Conservation (phyloP, 2,888 invertebrate genomes). For the Drosophila longiperda region DNA sequence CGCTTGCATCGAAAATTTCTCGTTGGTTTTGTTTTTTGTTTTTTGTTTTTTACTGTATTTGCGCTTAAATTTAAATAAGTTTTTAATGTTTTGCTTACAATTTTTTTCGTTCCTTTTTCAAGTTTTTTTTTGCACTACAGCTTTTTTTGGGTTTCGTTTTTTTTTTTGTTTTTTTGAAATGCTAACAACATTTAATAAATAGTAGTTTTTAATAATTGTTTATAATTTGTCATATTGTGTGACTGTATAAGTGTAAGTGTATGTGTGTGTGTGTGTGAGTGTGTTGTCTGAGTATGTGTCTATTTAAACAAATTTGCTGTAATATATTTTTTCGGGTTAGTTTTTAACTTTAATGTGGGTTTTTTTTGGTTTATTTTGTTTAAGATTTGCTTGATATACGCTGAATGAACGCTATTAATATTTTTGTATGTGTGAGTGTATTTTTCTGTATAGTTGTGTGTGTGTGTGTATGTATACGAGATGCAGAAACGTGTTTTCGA, state of each 20-base stretch:
- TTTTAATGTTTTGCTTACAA: conserved; percentile 67
- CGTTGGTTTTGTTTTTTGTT: conserved; percentile 40
- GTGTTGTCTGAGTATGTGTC: conserved; percentile 29
- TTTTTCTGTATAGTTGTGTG: conserved; percentile 38
- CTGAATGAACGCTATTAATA: conserved; percentile 43
- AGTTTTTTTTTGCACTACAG: conserved; percentile 71
- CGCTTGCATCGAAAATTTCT: conserved; percentile 56
- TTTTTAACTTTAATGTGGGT: conserved; percentile 32
- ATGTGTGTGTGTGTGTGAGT: conserved; percentile 32
- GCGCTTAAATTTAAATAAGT: conserved; percentile 77
- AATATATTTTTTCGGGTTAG: conserved; percentile 45
- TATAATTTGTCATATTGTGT: conserved; percentile 63
- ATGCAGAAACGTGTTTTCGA: conserved; percentile 71
- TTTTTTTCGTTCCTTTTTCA: conserved; percentile 51
- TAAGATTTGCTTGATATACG: conserved; percentile 55
- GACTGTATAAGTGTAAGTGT: conserved; percentile 37
- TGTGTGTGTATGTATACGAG: conserved; percentile 64
- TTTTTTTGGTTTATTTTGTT: conserved; percentile 58
- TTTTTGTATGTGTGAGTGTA: conserved; percentile 24
- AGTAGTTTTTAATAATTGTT: conserved; percentile 75
- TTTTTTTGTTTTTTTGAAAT: conserved; percentile 60
- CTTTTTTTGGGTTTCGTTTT: conserved; percentile 53
- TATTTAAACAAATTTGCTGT: conserved; percentile 58
- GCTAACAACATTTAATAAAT: conserved; percentile 82
- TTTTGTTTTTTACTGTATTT: conserved; percentile 50